Evolutionary conservation across 2,888 invertebrate species (phyloP), one percentile per base, ranked within the genome.

Genomic region (Lasioglossum figueresi): DNA sequence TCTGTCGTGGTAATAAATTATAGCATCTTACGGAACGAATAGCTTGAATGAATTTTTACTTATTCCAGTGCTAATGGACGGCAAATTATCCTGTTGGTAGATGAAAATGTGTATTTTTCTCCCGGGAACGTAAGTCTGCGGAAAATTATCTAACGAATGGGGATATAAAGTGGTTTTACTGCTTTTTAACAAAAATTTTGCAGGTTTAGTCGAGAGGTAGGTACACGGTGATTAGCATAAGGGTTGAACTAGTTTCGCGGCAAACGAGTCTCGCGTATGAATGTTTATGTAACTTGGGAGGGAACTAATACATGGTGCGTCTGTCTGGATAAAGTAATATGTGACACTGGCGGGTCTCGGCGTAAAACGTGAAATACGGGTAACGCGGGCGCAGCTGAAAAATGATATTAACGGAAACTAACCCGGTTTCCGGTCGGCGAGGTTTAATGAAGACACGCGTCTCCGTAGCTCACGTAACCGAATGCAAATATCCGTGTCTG

Each of bases 361-460:
- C 37, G 68, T 16, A 37, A 43, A 48, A 68, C 37, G 27, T 10
- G n/a, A 37, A 27, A 68, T 52, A 77, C 52, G 34, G 37, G 48
- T 77, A 70, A 68, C 48, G n/a, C 48, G 37, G 27, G 23, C 34
- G 34, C 10, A n/a, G 40, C 59, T 43, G 27, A 75, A 75, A 75
- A 75, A 75, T 75, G 40, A 75, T 66, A 66, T 66, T 34, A 66
- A 66, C 34, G 66, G 66, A 66, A 66, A 34, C 66, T 66, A 66
- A 34, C 75, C 59, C 27, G 37, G 75, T 75, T 75, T 75, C 75
- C 43, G 34, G 12, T 10, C 0, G 8, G 31, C 16, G 68, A 1
- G n/a, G 56, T 82, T 86, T 89, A 89, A 88, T 89, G 85, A 86
- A 89, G 85, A 88, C 86, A 86, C 88, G 88, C 83, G 85, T 86